These are phyloP conservation scores for Aptenodytes patagonicus DNA, from an alignment of 2,113 vertebrate genomes.

Conservation along the genomic window DNA sequence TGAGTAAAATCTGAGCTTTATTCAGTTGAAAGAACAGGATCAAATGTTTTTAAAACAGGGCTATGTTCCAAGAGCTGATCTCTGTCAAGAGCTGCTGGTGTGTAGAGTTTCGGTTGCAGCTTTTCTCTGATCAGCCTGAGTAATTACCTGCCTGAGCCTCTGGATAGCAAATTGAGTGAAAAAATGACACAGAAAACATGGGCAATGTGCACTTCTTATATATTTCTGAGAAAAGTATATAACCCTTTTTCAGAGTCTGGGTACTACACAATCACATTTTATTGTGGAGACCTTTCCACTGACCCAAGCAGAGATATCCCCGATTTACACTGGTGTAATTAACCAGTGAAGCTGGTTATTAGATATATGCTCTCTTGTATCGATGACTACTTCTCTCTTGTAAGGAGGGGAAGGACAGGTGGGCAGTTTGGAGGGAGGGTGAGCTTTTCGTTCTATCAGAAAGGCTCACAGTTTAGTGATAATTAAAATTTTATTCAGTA, in stretches of 20 bases:
- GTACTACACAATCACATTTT: neutral
- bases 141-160: neutral
- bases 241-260: neutral
- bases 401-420: neutral
- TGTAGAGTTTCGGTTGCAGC: neutral
- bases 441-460: neutral
- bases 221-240: neutral
- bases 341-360: neutral
- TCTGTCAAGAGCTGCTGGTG: neutral
- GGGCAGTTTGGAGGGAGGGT: neutral
- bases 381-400: neutral
- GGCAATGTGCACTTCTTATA: neutral
- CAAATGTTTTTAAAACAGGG: neutral
- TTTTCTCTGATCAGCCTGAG: neutral
- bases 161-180: neutral
- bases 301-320: neutral
- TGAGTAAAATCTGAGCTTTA: neutral
- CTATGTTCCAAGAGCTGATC: neutral
- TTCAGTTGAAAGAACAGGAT: neutral
- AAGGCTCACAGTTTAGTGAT: neutral
- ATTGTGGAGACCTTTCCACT: neutral
- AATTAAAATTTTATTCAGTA: conserved; percentile 4
- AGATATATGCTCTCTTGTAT: neutral
- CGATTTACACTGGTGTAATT: neutral
- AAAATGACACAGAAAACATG: neutral